Conservation (phyloP, 1,140 invertebrate species). For the Cecropterus lyciades region DNA sequence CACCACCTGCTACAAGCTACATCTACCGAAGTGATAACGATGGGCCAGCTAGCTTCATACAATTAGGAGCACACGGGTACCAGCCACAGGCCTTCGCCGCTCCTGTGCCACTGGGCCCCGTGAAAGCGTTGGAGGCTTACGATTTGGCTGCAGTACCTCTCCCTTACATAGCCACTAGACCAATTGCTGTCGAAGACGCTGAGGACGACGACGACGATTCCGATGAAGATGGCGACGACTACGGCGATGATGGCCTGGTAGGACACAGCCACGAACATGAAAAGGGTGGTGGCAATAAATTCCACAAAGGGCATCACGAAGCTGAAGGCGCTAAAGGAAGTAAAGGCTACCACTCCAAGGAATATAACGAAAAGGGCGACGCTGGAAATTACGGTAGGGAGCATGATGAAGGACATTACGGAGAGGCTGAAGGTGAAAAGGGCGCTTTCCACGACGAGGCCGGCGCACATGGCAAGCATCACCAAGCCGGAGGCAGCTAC, state of each 20-base stretch:
- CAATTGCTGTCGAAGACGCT: slow-evolving; percentile 63
- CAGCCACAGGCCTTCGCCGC: slow-evolving; percentile 58
- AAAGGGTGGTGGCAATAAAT: slow-evolving; percentile 68
- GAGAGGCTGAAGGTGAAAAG: slow-evolving; percentile 69
- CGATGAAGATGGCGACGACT: slow-evolving; percentile 56
- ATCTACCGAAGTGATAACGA: slow-evolving; percentile 82
- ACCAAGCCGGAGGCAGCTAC: slow-evolving; percentile 84
- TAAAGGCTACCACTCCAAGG: slow-evolving; percentile 71
- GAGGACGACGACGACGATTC: slow-evolving; percentile 59
- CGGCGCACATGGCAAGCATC: slow-evolving; percentile 74
- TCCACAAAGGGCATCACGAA: slow-evolving; percentile 68
- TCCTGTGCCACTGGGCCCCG: slow-evolving; percentile 54
- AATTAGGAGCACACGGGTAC: slow-evolving; percentile 71
- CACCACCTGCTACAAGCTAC: slow-evolving; percentile 76
- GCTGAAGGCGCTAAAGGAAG: slow-evolving; percentile 79
- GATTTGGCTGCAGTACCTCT: slow-evolving; percentile 63
- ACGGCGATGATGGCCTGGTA: slow-evolving; percentile 43
- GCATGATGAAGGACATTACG: slow-evolving; percentile 65
- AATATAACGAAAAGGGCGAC: slow-evolving; percentile 67
- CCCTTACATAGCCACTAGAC: slow-evolving; percentile 68
- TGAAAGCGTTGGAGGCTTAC: slow-evolving; percentile 58
- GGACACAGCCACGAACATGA: slow-evolving; percentile 55
- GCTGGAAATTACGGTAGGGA: slow-evolving; percentile 65
- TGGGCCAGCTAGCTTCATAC: slow-evolving; percentile 77
- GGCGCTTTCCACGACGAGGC: slow-evolving; percentile 67